Conservation (phyloP, 2,888 invertebrate species). For the Scaptodrosophila latifasciaeformis region DNA sequence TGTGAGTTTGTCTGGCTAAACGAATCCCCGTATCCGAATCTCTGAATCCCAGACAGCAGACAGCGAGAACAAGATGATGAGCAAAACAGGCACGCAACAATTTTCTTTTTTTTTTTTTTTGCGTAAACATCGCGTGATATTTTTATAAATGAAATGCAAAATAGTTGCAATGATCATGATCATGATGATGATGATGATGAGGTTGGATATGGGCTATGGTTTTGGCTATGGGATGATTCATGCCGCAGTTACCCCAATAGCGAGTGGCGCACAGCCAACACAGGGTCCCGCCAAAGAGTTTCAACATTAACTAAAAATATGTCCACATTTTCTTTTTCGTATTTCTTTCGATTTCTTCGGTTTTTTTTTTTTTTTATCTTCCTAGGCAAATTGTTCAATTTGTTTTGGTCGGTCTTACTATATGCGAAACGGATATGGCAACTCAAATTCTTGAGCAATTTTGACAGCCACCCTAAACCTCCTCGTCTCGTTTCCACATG, state of each 20-base stretch:
- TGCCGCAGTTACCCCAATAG: conserved; percentile 54
- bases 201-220: conserved; percentile 7
- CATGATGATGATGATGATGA: conserved; percentile 1
- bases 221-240: conserved; percentile 44
- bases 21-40: not conserved
- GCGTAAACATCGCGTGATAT: conserved; percentile 69
- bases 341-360: no score
- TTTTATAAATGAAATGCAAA: conserved; percentile 56
- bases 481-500: no score
- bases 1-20: conserved; percentile 18
- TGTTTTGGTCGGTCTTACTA: no score
- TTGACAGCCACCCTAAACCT: no score
- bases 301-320: conserved; percentile 63
- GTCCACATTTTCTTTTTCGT: no score
- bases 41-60: conserved; percentile 44
- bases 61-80: conserved; percentile 31
- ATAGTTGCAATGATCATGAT: conserved; percentile 24
- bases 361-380: no score
- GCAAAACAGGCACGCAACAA: conserved; percentile 13
- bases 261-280: conserved; percentile 64
- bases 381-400: no score
- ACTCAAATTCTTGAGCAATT: conserved; percentile 48
- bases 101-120: conserved; percentile 10
- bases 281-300: conserved; percentile 37
- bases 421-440: conserved; percentile 49